Percentiles rank a stretch among this genome's conserved stretches.
Evolutionary conservation across 2,797 vertebrate genomes (phyloP).

Genomic region (Antrozous pallidus): DNA sequence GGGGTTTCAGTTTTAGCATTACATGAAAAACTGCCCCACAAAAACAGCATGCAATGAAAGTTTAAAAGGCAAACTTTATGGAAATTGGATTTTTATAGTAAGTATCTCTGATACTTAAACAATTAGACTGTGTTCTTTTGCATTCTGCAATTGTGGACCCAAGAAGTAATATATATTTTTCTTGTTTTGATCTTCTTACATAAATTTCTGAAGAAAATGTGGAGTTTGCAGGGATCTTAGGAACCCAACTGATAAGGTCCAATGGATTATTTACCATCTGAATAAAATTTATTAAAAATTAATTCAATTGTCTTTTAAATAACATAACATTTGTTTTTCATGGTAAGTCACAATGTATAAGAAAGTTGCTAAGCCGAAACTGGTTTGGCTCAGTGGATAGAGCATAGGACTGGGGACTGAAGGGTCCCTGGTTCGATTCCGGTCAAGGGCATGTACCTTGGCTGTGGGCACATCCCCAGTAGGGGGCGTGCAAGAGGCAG

Average conservation of each 20-base stretch:
- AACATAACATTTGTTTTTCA: background rate
- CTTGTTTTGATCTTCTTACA: background rate
- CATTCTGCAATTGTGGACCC: background rate
- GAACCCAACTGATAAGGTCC: background rate
- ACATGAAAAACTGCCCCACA: background rate
- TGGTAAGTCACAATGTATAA: background rate
- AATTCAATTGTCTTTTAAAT: constrained; percentile 33
- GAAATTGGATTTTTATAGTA: background rate
- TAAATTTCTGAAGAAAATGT: background rate
- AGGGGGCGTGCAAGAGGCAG: too few species aligned
- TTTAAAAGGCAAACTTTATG: background rate
- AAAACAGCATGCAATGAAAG: background rate
- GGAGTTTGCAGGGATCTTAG: background rate
- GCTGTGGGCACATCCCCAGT: too few species aligned
- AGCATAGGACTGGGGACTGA: too few species aligned
- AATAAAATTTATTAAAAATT: background rate
- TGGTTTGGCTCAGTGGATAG: too few species aligned
- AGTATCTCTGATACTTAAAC: background rate
- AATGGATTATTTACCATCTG: background rate
- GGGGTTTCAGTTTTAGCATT: background rate
- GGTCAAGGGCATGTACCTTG: too few species aligned
- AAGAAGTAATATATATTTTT: background rate
- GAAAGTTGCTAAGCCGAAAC: background rate
- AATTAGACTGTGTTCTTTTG: background rate
- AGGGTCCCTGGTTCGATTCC: too few species aligned